Evolutionary conservation across 2,888 invertebrate genomes (phyloP).

Genomic region (Mesorhabditis belari): DNA sequence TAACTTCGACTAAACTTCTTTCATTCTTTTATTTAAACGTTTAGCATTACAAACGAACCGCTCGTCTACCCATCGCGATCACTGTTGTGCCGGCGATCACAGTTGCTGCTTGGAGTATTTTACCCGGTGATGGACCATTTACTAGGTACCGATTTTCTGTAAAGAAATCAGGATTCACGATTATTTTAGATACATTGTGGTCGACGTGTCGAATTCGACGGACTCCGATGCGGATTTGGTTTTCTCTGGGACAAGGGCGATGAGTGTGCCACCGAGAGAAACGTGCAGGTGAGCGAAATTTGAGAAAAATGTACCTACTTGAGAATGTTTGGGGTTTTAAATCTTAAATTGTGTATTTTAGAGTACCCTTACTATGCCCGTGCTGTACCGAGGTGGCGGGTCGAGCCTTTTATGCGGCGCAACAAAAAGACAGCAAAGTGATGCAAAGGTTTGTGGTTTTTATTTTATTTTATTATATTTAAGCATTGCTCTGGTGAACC

Average conservation of each 20-base stretch:
- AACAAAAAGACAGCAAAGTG: slow-evolving; percentile 43
- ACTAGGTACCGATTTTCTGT: slow-evolving; percentile 16
- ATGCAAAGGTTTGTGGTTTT: slow-evolving; percentile 29
- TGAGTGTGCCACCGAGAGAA: slow-evolving; percentile 48
- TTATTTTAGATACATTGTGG: slow-evolving; percentile 39
- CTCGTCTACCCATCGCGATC: slow-evolving; percentile 41
- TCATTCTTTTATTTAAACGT: too few species aligned
- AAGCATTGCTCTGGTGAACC: too few species aligned
- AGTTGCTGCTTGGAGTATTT: slow-evolving; percentile 49
- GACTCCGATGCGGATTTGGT: slow-evolving; percentile 49
- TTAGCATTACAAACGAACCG: slow-evolving; percentile 36
- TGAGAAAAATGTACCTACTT: not conserved
- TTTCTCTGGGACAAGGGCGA: slow-evolving; percentile 30
- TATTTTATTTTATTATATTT: too few species aligned
- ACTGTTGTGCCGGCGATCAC: slow-evolving; percentile 50
- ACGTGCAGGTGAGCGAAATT: slow-evolving; percentile 33
- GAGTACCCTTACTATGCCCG: slow-evolving; percentile 49
- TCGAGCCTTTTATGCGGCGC: slow-evolving; percentile 40
- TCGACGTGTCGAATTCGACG: slow-evolving; percentile 48
- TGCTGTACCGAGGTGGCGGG: slow-evolving; percentile 50
- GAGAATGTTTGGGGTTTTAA: not conserved
- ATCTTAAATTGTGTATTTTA: slow-evolving; percentile 5
- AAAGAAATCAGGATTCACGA: not conserved
- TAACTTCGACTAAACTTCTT: too few species aligned
- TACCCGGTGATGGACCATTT: slow-evolving; percentile 41